phyloP scores from a whole-genome alignment of 2,113 vertebrate genomes.

The Lipotes vexillifer region DNA sequence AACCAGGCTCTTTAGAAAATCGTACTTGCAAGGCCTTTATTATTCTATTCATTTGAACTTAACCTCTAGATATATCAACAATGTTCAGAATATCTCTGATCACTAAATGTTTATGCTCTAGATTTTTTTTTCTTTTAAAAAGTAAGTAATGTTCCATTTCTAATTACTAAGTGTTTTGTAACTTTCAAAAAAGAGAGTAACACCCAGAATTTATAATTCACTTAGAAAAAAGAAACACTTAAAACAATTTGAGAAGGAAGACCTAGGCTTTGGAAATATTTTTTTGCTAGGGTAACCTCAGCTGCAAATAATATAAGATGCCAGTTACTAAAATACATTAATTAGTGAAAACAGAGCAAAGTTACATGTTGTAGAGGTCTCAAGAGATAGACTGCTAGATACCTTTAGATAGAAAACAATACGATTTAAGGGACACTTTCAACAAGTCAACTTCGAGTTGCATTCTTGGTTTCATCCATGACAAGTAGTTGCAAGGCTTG shows the following conservation, averaged over 20 bases:
- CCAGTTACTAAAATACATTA: background rate
- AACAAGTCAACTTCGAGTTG: background rate
- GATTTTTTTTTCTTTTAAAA: slow-evolving; percentile 27
- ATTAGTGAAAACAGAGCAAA: slow-evolving; percentile 35
- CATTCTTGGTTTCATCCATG: background rate
- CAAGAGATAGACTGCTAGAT: background rate
- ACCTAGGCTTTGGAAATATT: background rate
- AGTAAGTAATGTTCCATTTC: background rate
- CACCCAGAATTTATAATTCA: background rate
- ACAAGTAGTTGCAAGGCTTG: slow-evolving; percentile 53
- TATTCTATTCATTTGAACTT: background rate
- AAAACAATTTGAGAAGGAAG: background rate
- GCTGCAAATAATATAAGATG: background rate
- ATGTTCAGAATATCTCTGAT: background rate
- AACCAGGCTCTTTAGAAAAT: background rate
- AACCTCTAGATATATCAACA: background rate
- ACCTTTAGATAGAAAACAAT: background rate
- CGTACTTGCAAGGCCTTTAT: background rate
- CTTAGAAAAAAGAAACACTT: background rate
- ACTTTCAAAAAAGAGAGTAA: slow-evolving; percentile 14
- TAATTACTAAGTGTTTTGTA: background rate
- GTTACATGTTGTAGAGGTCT: background rate
- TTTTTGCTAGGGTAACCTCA: background rate
- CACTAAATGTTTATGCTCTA: background rate
- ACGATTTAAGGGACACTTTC: background rate